Evolutionary conservation across 2,113 vertebrate species (phyloP), one percentile per base, ranked within the genome.

Genomic region (Oncorhynchus keta): DNA sequence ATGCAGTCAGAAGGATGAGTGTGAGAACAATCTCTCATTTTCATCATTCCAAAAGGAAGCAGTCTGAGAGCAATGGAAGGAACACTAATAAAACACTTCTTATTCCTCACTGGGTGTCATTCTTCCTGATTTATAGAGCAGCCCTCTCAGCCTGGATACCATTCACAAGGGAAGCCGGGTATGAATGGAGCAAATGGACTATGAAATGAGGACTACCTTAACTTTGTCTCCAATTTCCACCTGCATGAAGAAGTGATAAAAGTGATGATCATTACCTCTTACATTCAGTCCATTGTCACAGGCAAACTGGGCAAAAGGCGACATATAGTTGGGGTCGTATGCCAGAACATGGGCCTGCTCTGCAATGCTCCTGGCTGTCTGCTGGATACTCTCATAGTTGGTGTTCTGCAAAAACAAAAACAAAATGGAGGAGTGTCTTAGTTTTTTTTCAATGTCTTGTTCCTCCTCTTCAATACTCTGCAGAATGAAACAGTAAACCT

Each of bases 301-400:
- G 12, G 97, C 98, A 79, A 98, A 99, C 94, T 99, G 98, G 88
- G 97, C 97, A 72, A 99, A 99, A 22, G 98, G 98, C 1, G 98
- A 99, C 98, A 99, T 99, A 82, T 99, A 99, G 80, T 97, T 98
- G 81, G 98, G 98, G 89, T 99, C 98, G 28, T 99, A 99, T 3
- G 98, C 98, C 76, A 99, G 95, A 88, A 98, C 92, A 0, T 99
- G 98, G 73, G 98, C 98, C 85, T 99, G 98, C 86, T 98, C 96
- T 13, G 98, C 97, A 73, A 99, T 99, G 82, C 97, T 99, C 79
- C 97, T 93, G 4, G 98, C 97, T 1, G 97, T 98, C 94, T 97
- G 97, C 76, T 98, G 95, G 87, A 99, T 93, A 77, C 97, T 99
- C 89, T 99, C 97, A 1, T 97, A 99, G 93, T 97, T 99, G 69